Evolutionary conservation across 1,140 invertebrate species (phyloP).

Genomic region (Neotoxoptera formosana): DNA sequence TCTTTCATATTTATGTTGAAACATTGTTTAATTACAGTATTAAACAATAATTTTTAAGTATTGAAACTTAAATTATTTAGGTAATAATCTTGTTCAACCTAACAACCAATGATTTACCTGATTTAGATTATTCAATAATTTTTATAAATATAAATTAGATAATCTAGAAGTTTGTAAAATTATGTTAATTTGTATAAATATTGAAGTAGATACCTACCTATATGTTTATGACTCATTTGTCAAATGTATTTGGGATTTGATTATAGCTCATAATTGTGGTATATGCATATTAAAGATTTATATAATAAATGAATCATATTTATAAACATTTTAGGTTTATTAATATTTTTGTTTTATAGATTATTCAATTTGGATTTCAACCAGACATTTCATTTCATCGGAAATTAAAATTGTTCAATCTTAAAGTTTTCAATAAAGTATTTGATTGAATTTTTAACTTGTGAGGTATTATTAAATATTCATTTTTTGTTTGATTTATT

Average conservation of each 20-base stretch:
- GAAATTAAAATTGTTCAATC: not conserved
- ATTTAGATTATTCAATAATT: not conserved
- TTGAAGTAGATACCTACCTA: not conserved
- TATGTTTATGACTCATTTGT: not conserved
- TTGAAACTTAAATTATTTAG: not conserved
- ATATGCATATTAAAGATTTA: not conserved
- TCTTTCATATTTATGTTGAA: not conserved
- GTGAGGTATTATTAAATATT: not conserved
- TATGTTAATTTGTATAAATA: not conserved
- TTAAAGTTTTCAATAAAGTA: too few relatives aligned
- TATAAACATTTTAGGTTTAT: not conserved
- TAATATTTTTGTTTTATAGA: constrained; percentile 16
- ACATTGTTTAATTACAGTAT: not conserved
- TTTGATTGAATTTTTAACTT: not conserved
- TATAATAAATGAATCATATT: not conserved
- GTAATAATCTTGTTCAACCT: not conserved
- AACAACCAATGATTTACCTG: not conserved
- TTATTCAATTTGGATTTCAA: constrained; percentile 14
- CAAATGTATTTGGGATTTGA: not conserved
- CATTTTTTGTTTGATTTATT: not conserved
- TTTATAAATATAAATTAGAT: not conserved
- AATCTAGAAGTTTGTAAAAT: not conserved
- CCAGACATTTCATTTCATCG: not conserved
- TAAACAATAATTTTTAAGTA: not conserved
- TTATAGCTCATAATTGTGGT: not conserved